Conservation (phyloP, 2,888 invertebrate species). For the Megastigmus dorsalis region DNA sequence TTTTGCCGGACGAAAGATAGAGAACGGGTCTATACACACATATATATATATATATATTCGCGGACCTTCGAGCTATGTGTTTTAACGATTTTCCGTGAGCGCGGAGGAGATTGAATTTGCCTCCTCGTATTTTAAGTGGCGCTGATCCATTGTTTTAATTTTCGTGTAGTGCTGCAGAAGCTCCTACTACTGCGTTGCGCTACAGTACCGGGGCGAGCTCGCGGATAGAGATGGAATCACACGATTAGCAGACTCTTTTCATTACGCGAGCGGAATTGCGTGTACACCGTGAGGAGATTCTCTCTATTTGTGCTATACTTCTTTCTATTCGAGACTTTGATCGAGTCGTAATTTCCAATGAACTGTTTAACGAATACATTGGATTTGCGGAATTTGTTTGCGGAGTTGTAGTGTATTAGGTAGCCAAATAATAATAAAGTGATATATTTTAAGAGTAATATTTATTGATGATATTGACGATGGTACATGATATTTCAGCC, state of each 20-base stretch:
- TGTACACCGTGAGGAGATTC: neutral
- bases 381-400: too few species aligned
- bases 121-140: neutral
- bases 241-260: neutral
- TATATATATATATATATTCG: neutral
- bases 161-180: conserved; percentile 7
- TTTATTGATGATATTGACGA: too few species aligned
- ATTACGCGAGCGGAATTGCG: neutral
- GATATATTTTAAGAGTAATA: too few species aligned
- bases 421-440: too few species aligned
- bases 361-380: too few species aligned
- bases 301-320: too few species aligned
- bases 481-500: too few species aligned
- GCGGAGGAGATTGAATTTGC: conserved; percentile 21
- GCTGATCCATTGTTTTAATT: conserved; percentile 39
- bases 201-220: neutral
- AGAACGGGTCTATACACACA: too few species aligned
- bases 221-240: too few species aligned
- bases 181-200: too few species aligned
- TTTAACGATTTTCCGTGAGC: conserved; percentile 24
- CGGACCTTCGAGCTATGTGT: conserved; percentile 1
- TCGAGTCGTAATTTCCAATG: neutral
- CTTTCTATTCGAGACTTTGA: neutral
- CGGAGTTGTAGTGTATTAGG: too few species aligned
- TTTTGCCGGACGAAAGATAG: neutral